Evolutionary conservation across 2,113 vertebrate species (phyloP), one percentile per base, ranked within the genome.

Genomic region (Cisticola juncidis): DNA sequence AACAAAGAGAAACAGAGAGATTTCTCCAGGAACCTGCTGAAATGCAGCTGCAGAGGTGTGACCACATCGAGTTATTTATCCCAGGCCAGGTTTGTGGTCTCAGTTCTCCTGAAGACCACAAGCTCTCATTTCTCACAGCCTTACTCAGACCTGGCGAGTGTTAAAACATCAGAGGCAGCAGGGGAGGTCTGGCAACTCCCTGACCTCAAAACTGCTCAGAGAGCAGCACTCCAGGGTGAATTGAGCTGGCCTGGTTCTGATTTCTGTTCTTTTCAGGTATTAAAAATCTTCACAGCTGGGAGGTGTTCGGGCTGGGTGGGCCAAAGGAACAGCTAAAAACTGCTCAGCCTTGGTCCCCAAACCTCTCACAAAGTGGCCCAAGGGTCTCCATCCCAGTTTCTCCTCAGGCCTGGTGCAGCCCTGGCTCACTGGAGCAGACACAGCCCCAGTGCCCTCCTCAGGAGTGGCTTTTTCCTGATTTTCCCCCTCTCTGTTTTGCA

Each of bases 101-200:
- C 74, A 56, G 66, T 91, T 97, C 92, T 91, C 82, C 90, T 84
- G 94, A 91, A 95, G 74, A 90, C 48, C 85, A 90, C 95, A 82
- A 72, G n/a, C 70, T 94, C 65, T 95, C 90, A 79, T 74, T 89
- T 94, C 92, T 97, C 22, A 31, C 66, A 81, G 84, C 35, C 3
- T 95, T 81, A 64, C 92, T 85, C 95, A 85, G 38, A 48, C 65
- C 50, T 64, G 60, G 50, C 3, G 29, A 84, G 77, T 45, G 81
- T 72, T 89, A 56, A 51, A 89, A 80, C 81, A 76, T 90, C 90
- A 90, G 88, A 90, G 64, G 66, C 74, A 87, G 20, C 80, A 14
- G 68, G 28, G 64, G 69, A 88, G 72, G 42, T 57, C 58, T 81
- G 76, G 74, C 58, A 92, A 70, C 95, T 96, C 64, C 83, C 78